Evolutionary conservation across 2,888 invertebrate species (phyloP), one percentile per base, ranked within the genome.

Genomic region (Dryobota labecula): DNA sequence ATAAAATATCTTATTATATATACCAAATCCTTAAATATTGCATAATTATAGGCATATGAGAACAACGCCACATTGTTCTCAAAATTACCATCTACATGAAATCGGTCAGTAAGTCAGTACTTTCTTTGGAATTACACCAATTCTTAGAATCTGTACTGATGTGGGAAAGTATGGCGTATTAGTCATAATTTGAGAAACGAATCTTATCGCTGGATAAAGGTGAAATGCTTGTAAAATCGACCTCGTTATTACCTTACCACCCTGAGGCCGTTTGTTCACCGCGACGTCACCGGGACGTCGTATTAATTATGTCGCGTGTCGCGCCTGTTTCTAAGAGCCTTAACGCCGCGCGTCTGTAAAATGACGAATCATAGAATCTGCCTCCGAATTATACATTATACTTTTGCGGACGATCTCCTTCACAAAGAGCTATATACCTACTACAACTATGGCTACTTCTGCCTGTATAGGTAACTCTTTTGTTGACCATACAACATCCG

Each of bases 1-100:
- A 43, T 7, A 43, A 43, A 43, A 43, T 20, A 24, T 24, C 24
- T 24, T n/a, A n/a, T n/a, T n/a, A n/a, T n/a, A n/a, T n/a, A 7
- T 20, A 20, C 6, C 18, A 20, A 54, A 2, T 20, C 20, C 18
- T n/a, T n/a, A n/a, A n/a, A 20, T 11, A 30, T 20, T 20, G 41
- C 62, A 20, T 27, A 3, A 33, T 43, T 8, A 20, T 20, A 20
- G n/a, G 0, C 27, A 20, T 20, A 45, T 53, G 47, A 36, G 58
- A 60, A 45, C n/a, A 51, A 62, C 11, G 13, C 9, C 20, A 30
- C 62, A 73, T 73, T 53, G 80, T 79, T 79, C 36, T 15, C 11
- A 54, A 73, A 80, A 76, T 76, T 80, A 80, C 20, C 51, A 66
- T 27, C 2, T 0, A 61, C 27, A 38, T 60, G 41, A 76, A 43